Evolutionary conservation across 2,888 invertebrate species (phyloP).

Genomic region (Micoletzkya japonica): DNA sequence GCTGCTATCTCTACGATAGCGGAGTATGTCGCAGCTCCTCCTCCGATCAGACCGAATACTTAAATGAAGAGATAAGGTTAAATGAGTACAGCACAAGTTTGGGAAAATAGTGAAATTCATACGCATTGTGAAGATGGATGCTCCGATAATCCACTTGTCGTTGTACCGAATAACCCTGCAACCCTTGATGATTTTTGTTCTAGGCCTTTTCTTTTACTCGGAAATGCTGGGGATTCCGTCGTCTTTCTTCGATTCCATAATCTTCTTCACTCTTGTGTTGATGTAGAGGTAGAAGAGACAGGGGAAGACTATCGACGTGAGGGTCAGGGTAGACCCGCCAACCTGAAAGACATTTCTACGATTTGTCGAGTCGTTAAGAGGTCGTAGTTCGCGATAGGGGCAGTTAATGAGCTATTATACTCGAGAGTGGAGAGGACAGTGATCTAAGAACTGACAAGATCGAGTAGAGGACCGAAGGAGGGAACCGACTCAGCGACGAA

Average conservation of each 20-base stretch:
- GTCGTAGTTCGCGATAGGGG: too few relatives aligned
- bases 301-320: conserved; percentile 58
- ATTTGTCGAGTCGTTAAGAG: not conserved
- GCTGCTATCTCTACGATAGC: conserved; percentile 54
- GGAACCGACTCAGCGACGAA: conserved; percentile 56
- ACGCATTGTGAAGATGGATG: not conserved
- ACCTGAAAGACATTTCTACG: not conserved
- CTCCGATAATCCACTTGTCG: conserved; percentile 12
- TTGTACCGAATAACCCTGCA: conserved; percentile 22
- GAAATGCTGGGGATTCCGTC: conserved; percentile 3
- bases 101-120: too few relatives aligned
- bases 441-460: conserved; percentile 48
- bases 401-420: too few relatives aligned
- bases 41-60: conserved; percentile 56
- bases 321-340: conserved; percentile 52
- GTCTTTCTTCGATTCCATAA: conserved; percentile 1
- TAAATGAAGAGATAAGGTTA: conserved; percentile 8
- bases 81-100: not conserved
- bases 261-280: conserved; percentile 37
- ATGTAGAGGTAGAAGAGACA: conserved; percentile 57
- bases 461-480: conserved; percentile 56
- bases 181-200: not conserved
- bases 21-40: conserved; percentile 57
- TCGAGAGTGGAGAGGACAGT: not conserved
- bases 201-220: not conserved